A percentile compares a stretch with the other conserved stretches of the same genome.
Evolutionary conservation across 2,797 vertebrate species (phyloP).

Genomic region (Bradypus variegatus): DNA sequence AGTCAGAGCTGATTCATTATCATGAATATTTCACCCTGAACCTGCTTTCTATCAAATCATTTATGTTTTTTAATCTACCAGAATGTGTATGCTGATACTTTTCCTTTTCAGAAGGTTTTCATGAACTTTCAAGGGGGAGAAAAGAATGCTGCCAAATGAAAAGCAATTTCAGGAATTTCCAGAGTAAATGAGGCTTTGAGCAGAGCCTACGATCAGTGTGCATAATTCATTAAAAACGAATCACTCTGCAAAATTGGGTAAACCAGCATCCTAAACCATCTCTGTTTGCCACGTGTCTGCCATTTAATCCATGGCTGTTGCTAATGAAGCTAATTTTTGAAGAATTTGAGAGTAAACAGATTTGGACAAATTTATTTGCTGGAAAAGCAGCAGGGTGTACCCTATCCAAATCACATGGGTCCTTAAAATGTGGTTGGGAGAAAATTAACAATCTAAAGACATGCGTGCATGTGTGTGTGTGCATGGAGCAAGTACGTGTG

Average conservation of each 20-base stretch:
- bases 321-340: not conserved
- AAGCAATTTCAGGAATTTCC: conserved; percentile 10
- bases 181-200: conserved; percentile 23
- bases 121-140: not conserved
- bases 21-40: not conserved
- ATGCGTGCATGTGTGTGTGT: not conserved
- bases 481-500: too few relatives aligned
- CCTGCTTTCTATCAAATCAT: conserved; percentile 22
- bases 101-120: not conserved
- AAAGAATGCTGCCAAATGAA: not conserved
- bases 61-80: not conserved
- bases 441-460: not conserved
- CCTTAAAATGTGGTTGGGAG: not conserved
- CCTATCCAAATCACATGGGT: not conserved
- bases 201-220: not conserved
- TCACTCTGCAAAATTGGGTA: not conserved
- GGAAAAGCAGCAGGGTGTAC: not conserved
- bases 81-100: not conserved
- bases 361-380: not conserved
- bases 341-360: conserved; percentile 18
- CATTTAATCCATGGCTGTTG: not conserved
- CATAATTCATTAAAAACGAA: conserved; percentile 13
- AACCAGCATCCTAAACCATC: not conserved
- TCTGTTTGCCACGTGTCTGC: not conserved
- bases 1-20: not conserved